Evolutionary conservation across 2,113 vertebrate genomes (phyloP), one percentile per base, ranked within the genome.

Genomic region (Gambusia holbrooki): DNA sequence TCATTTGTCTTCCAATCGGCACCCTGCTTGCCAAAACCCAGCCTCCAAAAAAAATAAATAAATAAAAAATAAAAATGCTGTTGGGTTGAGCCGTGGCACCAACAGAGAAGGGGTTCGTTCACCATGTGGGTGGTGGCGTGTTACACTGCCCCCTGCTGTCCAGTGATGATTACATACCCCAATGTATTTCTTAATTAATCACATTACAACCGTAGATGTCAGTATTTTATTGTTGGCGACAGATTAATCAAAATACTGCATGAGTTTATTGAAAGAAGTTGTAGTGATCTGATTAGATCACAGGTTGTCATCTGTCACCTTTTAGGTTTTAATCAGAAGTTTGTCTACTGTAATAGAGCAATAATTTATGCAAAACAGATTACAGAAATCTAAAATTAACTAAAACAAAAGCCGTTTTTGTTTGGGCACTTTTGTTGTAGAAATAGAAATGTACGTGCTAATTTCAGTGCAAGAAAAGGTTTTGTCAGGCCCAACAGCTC

Each of bases 1-100:
- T 84, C 60, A 81, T 80, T 83, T 60, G 64, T 25, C 72, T 83
- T 85, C 86, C 84, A 88, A 77, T 89, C 79, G 81, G 66, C 80
- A 67, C 76, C 76, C 51, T 33, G 66, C 73, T 70, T 40, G 76
- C 90, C 88, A 87, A 88, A 37, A 82, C 69, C 65, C 73, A 71
- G 61, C 75, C 76, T 66, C 73, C 28, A 58, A 69, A 73, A 74
- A 37, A n/a, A n/a, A n/a, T n/a, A n/a, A 33, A 32, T 5, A 4
- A 32, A n/a, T n/a, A n/a, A 6, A 32, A 33, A 33, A 27, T 27
- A 27, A 30, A 30, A 86, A 67, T 66, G 76, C 78, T 60, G 70
- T n/a, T 64, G 84, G 70, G 68, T n/a, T 27, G 3, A 48, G 27
- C 51, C 22, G 8, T 70, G 42, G 69, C 69, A 45, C n/a, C 60